Evolutionary conservation across 2,888 invertebrate species (phyloP), one percentile per base, ranked within the genome.

Genomic region (Harmothoe impar): DNA sequence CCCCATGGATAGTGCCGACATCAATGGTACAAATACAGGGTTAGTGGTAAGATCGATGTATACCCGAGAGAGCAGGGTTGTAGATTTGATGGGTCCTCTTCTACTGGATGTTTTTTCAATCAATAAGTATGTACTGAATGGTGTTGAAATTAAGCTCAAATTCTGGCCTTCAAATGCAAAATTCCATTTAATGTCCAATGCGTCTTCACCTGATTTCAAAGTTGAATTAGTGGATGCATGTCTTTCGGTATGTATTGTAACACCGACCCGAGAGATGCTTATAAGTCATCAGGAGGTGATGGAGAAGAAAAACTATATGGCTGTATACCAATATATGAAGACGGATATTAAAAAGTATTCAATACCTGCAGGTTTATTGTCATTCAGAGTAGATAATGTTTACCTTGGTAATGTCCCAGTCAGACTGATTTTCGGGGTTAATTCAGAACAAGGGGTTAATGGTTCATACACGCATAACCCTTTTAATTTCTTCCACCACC

Each of bases 281-380:
- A 35, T 78, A 35, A 20, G n/a, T 15, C 78, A 78, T 78, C 78
- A 78, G 29, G 35, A 78, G n/a, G 29, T 35, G 3, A 33, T 78
- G 35, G 78, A 78, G 29, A 33, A 31, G 15, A 62, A 62, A 20
- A 78, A 78, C n/a, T 78, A 29, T 23, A 20, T 33, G 20, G 78
- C 78, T 29, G 31, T 78, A 3, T 78, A 78, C n/a, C 78, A 20
- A 78, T 78, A 33, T 78, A 17, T 33, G 20, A 78, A 78, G 29
- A 35, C 78, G 0, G 78, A 78, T 78, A 29, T 78, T 10, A 78
- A 78, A 17, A 78, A 29, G 31, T 78, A 78, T 29, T 78, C 78
- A 33, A 78, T 78, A 78, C 31, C 78, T 17, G 3, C 78, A 25
- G 78, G 78, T 31, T 23, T 20, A 5, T 17, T n/a, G 20, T 33